Evolutionary conservation across 2,797 vertebrate genomes (phyloP), one percentile per base, ranked within the genome.

Genomic region (Nyctibius grandis): DNA sequence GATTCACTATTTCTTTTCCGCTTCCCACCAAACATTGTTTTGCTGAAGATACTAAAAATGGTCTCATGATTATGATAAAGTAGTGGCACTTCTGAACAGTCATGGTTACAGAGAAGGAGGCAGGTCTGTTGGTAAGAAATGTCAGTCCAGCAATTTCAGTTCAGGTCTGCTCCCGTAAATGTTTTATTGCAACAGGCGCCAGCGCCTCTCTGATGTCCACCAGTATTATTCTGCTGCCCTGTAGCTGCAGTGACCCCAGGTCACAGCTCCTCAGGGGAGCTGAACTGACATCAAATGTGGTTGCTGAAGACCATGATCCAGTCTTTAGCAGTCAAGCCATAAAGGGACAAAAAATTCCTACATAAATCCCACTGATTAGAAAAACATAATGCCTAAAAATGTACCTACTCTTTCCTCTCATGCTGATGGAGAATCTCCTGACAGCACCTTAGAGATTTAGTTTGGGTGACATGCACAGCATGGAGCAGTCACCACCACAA

Each of bases 21-120:
- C 36, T 91, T 91, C 64, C 38, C 69, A 78, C 83, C 54, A 93
- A 86, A 92, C 15, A 91, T 38, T 2, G 0, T 80, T 92, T 91
- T 91, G 59, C 74, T 91, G 83, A 93, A 91, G 65, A 75, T 34
- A 51, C 56, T 85, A 92, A 93, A 96, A 97, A 92, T 25, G 29
- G 29, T 89, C 61, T 78, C 29, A 50, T n/a, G 77, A 91, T 93
- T 92, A 92, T 79, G 88, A 94, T 81, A 84, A 95, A 94, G 38
- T 65, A 89, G 51, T 83, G 18, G 60, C 64, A 95, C 28, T 94
- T 85, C 68, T 89, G 88, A 95, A 96, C 91, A 96, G 93, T 87
- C 54, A 34, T 51, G 67, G 50, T 54, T 88, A 69, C 47, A 59
- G 51, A 81, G 29, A 61, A 60, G 53, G 34, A 70, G 57, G 34